These are phyloP conservation scores for Oncorhynchus gorbuscha DNA, from an alignment of 2,113 vertebrate species.

Conservation along the genomic window DNA sequence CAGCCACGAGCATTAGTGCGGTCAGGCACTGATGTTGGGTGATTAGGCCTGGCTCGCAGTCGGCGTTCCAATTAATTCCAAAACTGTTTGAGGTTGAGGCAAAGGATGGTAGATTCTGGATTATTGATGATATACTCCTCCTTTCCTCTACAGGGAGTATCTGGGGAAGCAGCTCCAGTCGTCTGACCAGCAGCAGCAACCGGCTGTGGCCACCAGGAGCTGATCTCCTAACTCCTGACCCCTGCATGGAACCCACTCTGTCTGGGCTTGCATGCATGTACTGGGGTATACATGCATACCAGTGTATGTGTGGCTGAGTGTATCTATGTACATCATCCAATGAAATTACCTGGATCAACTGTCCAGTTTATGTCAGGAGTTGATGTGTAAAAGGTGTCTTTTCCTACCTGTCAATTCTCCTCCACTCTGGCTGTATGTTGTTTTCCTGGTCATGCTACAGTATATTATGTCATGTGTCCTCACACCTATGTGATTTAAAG, in stretches of 20 bases:
- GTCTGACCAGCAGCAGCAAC: constrained; percentile 59
- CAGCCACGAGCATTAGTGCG: too few species aligned
- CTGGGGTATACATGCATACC: too few species aligned
- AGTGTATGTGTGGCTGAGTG: constrained; percentile 38
- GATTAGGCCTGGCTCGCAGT: too few species aligned
- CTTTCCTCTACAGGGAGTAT: constrained; percentile 69
- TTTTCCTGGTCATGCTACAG: constrained; percentile 1
- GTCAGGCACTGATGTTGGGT: too few species aligned
- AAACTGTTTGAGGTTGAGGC: too few species aligned
- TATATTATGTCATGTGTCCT: constrained; percentile 33
- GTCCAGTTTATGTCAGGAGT: constrained; percentile 15
- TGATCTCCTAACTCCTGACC: constrained; percentile 44
- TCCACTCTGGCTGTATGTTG: constrained; percentile 2
- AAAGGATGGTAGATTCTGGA: too few species aligned
- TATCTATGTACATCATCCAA: constrained; percentile 11
- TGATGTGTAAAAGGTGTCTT: constrained; percentile 8
- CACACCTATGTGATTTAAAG: constrained; percentile 30
- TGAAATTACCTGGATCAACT: constrained; percentile 16
- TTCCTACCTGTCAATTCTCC: constrained; percentile 3
- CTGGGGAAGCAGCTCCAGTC: constrained; percentile 78
- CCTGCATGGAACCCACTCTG: too few species aligned
- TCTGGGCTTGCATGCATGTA: too few species aligned
- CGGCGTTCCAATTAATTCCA: too few species aligned
- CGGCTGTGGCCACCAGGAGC: constrained; percentile 70
- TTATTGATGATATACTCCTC: too few species aligned